phyloP scores from a whole-genome alignment of 1,140 invertebrate species.

The Manduca sexta region DNA sequence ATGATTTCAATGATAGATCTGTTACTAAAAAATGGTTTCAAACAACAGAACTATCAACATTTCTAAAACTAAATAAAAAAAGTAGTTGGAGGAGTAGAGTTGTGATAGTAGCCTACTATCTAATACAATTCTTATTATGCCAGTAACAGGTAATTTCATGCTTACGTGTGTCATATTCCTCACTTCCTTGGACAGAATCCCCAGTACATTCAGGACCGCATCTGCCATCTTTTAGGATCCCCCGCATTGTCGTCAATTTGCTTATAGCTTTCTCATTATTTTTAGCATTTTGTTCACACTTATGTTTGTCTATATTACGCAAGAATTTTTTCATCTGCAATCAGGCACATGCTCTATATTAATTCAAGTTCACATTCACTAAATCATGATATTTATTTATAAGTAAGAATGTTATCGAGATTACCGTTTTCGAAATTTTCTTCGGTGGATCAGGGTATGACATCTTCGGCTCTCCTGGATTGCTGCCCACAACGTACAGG shows the following conservation, averaged over 20 bases:
- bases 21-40: too few species aligned
- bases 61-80: too few species aligned
- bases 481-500: slow-evolving; percentile 58
- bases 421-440: slow-evolving; percentile 62
- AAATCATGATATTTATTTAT: too few species aligned
- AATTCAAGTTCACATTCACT: too few species aligned
- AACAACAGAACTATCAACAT: too few species aligned
- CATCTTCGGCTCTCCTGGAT: slow-evolving; percentile 65
- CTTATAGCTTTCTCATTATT: slow-evolving; percentile 47
- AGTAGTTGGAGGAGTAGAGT: not conserved
- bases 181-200: slow-evolving; percentile 43
- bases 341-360: not conserved
- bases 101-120: not conserved
- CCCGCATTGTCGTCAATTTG: slow-evolving; percentile 54
- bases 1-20: too few species aligned
- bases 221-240: slow-evolving; percentile 58
- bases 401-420: too few species aligned
- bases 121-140: not conserved
- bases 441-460: slow-evolving; percentile 58
- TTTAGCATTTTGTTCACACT: slow-evolving; percentile 47
- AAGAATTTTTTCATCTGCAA: slow-evolving; percentile 63
- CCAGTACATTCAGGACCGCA: slow-evolving; percentile 61
- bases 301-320: slow-evolving; percentile 62
- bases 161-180: slow-evolving; percentile 33
- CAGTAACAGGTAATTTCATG: not conserved